Evolutionary conservation across 2,797 vertebrate genomes (phyloP).

Genomic region (Poliocrania exsul): DNA sequence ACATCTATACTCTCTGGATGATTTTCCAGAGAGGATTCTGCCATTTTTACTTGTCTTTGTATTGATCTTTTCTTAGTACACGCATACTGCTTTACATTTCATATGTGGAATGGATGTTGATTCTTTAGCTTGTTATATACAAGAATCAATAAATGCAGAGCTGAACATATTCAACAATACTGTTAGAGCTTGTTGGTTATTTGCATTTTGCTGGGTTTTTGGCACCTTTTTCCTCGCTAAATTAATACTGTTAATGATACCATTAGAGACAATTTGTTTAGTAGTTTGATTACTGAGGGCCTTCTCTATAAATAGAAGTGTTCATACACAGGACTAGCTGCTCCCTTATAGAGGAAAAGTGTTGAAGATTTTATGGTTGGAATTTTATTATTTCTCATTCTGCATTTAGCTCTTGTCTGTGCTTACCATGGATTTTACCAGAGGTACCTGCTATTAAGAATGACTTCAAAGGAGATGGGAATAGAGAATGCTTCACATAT

Average conservation of each 20-base stretch:
- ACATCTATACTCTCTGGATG: not conserved
- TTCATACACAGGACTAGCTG: not conserved
- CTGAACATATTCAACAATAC: not conserved
- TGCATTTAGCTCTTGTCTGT: not conserved
- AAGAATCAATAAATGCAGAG: not conserved
- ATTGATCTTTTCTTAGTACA: not conserved
- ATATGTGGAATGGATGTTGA: not conserved
- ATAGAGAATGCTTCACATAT: not conserved
- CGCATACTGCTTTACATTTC: not conserved
- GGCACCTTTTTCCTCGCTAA: not conserved
- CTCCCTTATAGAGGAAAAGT: not conserved
- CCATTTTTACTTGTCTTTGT: not conserved
- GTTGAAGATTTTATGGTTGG: not conserved
- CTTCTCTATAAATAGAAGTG: not conserved
- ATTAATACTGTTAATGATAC: not conserved
- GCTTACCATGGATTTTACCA: not conserved
- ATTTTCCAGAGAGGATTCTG: not conserved
- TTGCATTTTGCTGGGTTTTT: not conserved
- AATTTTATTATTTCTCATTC: not conserved
- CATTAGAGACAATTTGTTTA: not conserved
- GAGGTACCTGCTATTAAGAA: not conserved
- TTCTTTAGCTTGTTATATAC: not conserved
- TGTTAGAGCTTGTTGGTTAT: not conserved
- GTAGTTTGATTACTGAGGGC: not conserved
- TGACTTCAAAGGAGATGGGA: not conserved